Evolutionary conservation across 30 jellyfish, hydroid and myxozoan genomes (phyloP).

Genomic region (Hydractinia echinata): DNA sequence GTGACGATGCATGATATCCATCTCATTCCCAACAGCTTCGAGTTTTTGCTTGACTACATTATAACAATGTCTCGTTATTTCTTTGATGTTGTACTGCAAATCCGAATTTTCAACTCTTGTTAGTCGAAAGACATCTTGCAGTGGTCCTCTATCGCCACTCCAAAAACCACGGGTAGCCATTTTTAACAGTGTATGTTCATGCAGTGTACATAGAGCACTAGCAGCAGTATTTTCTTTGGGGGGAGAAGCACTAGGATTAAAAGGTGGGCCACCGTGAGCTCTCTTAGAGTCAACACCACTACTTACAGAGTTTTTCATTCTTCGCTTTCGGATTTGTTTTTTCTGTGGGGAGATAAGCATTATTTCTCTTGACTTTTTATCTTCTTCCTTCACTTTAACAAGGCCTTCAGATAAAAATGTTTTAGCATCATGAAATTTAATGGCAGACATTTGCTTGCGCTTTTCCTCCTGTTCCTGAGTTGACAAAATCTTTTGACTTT

Average conservation of each 20-base stretch:
- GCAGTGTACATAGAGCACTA: conserved; percentile 72
- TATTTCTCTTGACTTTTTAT: background rate
- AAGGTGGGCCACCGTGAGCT: conserved; percentile 93
- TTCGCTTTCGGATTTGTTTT: conserved; percentile 17
- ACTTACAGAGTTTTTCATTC: background rate
- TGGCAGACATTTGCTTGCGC: conserved; percentile 5
- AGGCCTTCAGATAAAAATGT: background rate
- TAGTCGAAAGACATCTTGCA: conserved; percentile 90
- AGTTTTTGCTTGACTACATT: conserved; percentile 64
- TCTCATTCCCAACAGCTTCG: conserved; percentile 47
- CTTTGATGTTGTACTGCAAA: conserved; percentile 67
- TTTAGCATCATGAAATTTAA: background rate
- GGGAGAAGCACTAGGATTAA: conserved; percentile 74
- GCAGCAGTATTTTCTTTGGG: conserved; percentile 80
- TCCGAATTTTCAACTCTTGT: conserved; percentile 77
- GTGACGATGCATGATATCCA: conserved; percentile 49
- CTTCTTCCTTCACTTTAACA: background rate
- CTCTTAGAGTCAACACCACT: conserved; percentile 30
- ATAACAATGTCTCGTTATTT: conserved; percentile 81
- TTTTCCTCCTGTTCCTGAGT: conserved; percentile 20
- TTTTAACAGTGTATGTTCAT: conserved; percentile 79
- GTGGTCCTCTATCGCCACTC: conserved; percentile 91
- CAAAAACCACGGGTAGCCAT: conserved; percentile 99
- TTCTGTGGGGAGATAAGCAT: conserved; percentile 19
- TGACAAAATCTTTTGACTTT: conserved; percentile 39